phyloP scores from a whole-genome alignment of 2,888 invertebrate species.

The Plemyria rubiginata region DNA sequence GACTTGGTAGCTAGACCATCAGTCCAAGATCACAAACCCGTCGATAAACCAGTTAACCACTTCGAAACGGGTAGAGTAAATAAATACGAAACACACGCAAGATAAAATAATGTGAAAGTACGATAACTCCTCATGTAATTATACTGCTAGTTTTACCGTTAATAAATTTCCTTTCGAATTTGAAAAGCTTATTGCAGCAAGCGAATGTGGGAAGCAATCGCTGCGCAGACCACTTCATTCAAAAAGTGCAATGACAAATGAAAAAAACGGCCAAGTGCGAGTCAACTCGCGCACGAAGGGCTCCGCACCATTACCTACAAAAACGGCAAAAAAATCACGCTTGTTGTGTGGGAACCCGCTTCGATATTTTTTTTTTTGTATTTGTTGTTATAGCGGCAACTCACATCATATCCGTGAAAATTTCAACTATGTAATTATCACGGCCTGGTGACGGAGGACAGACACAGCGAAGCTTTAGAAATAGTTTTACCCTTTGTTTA shows the following conservation, averaged over 20 bases:
- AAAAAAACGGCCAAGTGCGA: no score
- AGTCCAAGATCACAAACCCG: neutral
- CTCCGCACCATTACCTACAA: no score
- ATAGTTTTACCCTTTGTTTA: no score
- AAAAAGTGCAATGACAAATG: slow-evolving; percentile 50
- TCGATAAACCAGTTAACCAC: slow-evolving; percentile 11
- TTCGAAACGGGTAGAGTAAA: slow-evolving; percentile 4
- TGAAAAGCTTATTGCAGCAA: slow-evolving; percentile 25
- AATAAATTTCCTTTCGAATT: slow-evolving; percentile 16
- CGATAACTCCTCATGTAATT: slow-evolving; percentile 22
- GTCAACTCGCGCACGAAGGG: no score
- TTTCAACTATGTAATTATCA: no score
- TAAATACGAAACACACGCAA: slow-evolving; percentile 8
- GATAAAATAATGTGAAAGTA: slow-evolving; percentile 23
- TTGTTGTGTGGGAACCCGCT: no score
- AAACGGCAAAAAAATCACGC: no score
- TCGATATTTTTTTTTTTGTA: no score
- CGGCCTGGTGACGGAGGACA: no score
- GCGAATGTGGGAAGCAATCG: slow-evolving; percentile 23
- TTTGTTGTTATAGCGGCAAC: no score
- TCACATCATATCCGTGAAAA: no score
- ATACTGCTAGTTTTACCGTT: slow-evolving; percentile 15
- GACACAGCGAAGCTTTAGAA: no score
- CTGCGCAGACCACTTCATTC: slow-evolving; percentile 56
- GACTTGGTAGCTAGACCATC: neutral